Evolutionary conservation across 2,113 vertebrate species (phyloP).

Genomic region (Hemiscyllium ocellatum): DNA sequence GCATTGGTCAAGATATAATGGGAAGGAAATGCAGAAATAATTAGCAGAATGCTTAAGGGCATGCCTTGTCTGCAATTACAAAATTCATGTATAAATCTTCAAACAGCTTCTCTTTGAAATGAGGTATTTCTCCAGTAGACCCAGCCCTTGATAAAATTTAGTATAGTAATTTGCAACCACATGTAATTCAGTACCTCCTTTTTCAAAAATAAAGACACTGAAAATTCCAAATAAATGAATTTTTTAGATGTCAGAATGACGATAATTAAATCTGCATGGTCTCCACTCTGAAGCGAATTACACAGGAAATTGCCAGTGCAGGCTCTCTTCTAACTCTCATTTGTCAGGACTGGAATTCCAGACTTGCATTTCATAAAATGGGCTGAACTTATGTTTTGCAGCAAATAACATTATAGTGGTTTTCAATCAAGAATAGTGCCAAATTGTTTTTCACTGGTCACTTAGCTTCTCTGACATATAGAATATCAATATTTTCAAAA

Average conservation of each 20-base stretch:
- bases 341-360: constrained; percentile 13
- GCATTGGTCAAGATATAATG: not conserved
- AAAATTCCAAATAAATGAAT: constrained; percentile 15
- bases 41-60: not conserved
- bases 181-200: not conserved
- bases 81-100: not conserved
- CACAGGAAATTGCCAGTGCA: not conserved
- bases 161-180: not conserved
- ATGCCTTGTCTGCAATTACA: constrained; percentile 14
- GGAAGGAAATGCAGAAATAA: constrained; percentile 9
- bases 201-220: not conserved
- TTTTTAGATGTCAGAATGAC: not conserved
- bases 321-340: not conserved
- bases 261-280: not conserved
- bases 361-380: not conserved
- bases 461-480: not conserved
- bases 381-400: not conserved
- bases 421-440: not conserved
- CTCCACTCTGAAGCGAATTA: not conserved
- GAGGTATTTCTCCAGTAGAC: not conserved
- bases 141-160: not conserved
- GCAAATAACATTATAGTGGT: too few relatives aligned
- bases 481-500: not conserved
- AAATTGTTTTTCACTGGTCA: not conserved
- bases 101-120: not conserved